These are phyloP conservation scores for Paelopatides confundens DNA, from an alignment of 53 echinoderm and acorn worm species.

Conservation along the genomic window DNA sequence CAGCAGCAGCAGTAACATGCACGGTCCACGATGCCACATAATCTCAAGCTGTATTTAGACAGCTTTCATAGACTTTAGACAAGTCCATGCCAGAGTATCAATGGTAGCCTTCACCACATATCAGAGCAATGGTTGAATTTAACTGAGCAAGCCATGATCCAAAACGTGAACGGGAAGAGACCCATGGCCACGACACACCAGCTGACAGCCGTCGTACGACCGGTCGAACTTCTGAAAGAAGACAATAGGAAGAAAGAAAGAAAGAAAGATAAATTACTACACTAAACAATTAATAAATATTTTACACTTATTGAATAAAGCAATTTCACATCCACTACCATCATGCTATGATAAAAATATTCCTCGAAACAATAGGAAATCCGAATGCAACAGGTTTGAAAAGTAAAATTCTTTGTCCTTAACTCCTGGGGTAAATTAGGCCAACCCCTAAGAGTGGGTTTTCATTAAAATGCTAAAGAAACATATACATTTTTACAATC, in stretches of 20 bases:
- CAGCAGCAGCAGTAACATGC: no score
- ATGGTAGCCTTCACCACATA: slow-evolving; percentile 7
- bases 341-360: no score
- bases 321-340: no score
- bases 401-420: no score
- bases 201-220: background rate
- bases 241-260: background rate
- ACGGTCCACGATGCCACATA: background rate
- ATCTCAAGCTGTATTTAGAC: background rate
- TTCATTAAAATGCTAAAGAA: no score
- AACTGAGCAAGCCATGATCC: background rate
- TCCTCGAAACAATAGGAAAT: no score
- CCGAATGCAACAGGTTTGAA: no score
- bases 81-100: background rate
- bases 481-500: no score
- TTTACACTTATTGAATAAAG: no score
- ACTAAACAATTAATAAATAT: no score
- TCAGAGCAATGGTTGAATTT: slow-evolving; percentile 15
- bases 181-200: slow-evolving; percentile 15
- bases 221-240: background rate
- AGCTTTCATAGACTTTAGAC: background rate
- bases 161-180: slow-evolving; percentile 38
- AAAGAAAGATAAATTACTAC: background rate
- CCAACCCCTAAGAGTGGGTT: no score
- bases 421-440: no score